phyloP scores from a whole-genome alignment of 1,140 invertebrate species.

The Dreissena rostriformis region DNA sequence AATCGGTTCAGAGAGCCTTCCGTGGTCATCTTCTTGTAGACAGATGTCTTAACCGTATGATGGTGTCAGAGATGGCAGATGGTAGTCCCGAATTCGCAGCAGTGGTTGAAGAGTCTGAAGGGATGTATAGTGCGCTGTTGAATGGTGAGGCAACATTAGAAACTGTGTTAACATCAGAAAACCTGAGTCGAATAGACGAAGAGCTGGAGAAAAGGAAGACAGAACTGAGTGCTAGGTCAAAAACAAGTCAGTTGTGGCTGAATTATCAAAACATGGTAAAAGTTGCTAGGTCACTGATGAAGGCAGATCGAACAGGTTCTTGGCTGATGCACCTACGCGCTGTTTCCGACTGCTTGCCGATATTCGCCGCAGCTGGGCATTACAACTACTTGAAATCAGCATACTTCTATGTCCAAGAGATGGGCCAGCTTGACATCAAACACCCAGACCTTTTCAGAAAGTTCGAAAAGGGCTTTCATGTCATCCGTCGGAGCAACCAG shows the following conservation, averaged over 20 bases:
- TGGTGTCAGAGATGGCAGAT: no score
- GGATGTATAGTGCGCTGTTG: constrained; percentile 2
- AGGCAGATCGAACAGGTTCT: constrained; percentile 2
- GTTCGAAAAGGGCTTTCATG: neutral
- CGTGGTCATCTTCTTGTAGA: neutral
- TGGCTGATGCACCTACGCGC: constrained; percentile 1
- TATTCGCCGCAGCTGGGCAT: constrained; percentile 2
- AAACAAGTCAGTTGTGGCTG: no score
- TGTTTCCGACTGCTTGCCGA: constrained; percentile 1
- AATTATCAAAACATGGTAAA: constrained; percentile 1
- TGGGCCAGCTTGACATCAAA: no score
- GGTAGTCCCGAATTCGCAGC: no score
- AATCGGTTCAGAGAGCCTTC: no score
- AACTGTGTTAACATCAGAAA: no score
- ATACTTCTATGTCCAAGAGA: no score
- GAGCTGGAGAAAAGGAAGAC: neutral
- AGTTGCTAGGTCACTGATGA: constrained; percentile 1
- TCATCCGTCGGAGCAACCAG: no score
- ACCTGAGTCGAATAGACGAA: no score
- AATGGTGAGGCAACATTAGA: neutral
- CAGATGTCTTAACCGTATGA: constrained; percentile 1
- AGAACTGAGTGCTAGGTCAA: neutral
- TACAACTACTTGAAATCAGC: constrained; percentile 12
- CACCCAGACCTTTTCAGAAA: neutral
- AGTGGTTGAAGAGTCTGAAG: neutral